phyloP scores from a whole-genome alignment of 1,140 invertebrate species.

The Tetramorium alpestre region DNA sequence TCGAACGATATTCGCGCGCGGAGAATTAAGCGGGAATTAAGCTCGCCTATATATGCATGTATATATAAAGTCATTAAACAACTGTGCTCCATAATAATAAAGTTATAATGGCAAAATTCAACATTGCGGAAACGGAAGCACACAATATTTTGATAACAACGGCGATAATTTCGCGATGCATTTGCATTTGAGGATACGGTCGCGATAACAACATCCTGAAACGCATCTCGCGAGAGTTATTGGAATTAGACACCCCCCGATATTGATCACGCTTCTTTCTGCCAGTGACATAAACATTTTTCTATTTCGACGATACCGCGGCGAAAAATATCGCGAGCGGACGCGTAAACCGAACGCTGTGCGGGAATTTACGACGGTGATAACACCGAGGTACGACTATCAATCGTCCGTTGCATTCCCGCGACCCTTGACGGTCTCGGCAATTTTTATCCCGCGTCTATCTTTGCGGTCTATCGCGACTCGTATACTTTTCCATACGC shows the following conservation, averaged over 20 bases:
- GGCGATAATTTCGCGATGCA: background rate
- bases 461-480: slow-evolving; percentile 22
- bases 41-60: too few species aligned
- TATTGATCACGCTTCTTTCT: slow-evolving; percentile 52
- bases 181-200: background rate
- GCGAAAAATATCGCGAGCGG: slow-evolving; percentile 50
- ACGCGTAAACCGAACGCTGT: slow-evolving; percentile 35
- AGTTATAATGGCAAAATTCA: slow-evolving; percentile 11
- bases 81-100: background rate
- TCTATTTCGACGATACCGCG: slow-evolving; percentile 52
- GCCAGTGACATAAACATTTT: slow-evolving; percentile 49
- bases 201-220: slow-evolving; percentile 24
- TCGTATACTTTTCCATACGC: slow-evolving; percentile 5
- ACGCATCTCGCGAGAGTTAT: slow-evolving; percentile 34
- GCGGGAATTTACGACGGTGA: slow-evolving; percentile 53
- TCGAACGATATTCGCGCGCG: background rate
- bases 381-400: slow-evolving; percentile 53
- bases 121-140: background rate
- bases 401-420: slow-evolving; percentile 42
- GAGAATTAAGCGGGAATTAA: background rate
- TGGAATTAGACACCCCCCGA: slow-evolving; percentile 38
- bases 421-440: slow-evolving; percentile 42
- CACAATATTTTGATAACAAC: background rate
- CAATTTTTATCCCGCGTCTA: slow-evolving; percentile 53
- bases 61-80: background rate